Evolutionary conservation across 2,888 invertebrate species (phyloP).

Genomic region (Lasioglossum marginatum): DNA sequence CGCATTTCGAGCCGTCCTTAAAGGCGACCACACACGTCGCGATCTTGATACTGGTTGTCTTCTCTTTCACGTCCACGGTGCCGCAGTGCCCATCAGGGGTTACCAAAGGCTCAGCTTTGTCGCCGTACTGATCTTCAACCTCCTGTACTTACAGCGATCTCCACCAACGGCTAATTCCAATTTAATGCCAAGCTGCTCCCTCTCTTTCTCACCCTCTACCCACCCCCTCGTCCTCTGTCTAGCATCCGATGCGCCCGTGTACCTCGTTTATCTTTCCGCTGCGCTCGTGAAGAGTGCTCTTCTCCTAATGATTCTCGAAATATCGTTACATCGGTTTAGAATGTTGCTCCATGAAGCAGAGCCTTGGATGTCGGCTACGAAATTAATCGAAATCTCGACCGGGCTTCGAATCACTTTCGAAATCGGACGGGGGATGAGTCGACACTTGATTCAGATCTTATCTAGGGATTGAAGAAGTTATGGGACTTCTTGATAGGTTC

Average conservation of each 20-base stretch:
- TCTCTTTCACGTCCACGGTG: constrained; percentile 64
- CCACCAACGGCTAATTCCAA: constrained; percentile 69
- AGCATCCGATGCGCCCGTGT: constrained; percentile 46
- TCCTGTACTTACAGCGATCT: constrained; percentile 61
- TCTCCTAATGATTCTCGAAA: constrained; percentile 66
- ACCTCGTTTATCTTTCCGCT: constrained; percentile 60
- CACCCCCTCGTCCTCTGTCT: not conserved
- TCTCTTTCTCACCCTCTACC: constrained; percentile 37
- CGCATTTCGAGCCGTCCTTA: constrained; percentile 68
- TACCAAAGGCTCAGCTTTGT: constrained; percentile 65
- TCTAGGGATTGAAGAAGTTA: not conserved
- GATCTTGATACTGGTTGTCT: constrained; percentile 71
- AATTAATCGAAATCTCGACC: constrained; percentile 43
- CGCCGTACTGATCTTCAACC: constrained; percentile 68
- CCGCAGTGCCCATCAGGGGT: constrained; percentile 65
- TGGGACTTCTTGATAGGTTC: not conserved
- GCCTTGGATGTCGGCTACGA: constrained; percentile 20
- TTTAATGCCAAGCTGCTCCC: constrained; percentile 65
- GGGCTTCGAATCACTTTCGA: constrained; percentile 23
- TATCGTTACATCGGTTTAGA: constrained; percentile 67
- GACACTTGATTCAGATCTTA: not conserved
- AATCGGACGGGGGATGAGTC: not conserved
- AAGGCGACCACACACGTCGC: constrained; percentile 78
- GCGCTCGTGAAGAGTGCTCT: constrained; percentile 56
- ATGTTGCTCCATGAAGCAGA: constrained; percentile 41